Base-by-base conservation (phyloP, 2,113 vertebrate species). In the Puntigrus tetrazona region DNA sequence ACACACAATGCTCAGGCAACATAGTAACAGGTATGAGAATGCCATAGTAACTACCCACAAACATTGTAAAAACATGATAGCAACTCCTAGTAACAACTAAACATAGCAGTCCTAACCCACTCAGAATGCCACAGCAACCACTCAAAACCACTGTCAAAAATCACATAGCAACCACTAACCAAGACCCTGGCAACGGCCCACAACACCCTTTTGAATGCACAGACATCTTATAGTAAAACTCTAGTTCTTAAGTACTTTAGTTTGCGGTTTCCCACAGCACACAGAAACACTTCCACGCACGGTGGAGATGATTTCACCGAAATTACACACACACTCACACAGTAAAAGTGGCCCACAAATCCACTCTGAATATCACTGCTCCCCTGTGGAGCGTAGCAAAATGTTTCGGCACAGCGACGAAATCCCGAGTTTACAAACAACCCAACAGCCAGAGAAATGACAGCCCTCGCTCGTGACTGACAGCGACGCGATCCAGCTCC, bases 401-500 rank as follows among this genome's bases (percentile, higher is more conserved):
- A 74, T 74, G 25, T 50, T 69, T 69, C 9, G 31, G 31, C 18
- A 1, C 18, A 36, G 65, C 18, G 70, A 73, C 10, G 7, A 74
- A 74, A 74, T 74, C 72, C 25, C 7, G 9, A 74, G 43, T 74
- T 47, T 74, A 74, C 25, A 74, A 74, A 74, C 43, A 74, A 10
- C 41, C 14, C 14, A 47, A 47, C 25, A 74, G 72, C 13, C 25
- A 74, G 72, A 47, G 43, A 74, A 74, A 74, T 74, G 18, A 74
- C 72, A 47, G 25, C 43, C 25, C 25, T 47, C 43, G 27, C 47
- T 5, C 47, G 7, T 50, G 25, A 74, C 25, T 22, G 65, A 69
- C 65, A 69, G 65, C 31, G 65, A 27, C 27, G 14, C 2, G 43
- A 74, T 34, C 34, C 16, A 47, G 43, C 25, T 47, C 72, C 43